Evolutionary conservation across 1,140 invertebrate species (phyloP).

Genomic region (Heterodera schachtii): DNA sequence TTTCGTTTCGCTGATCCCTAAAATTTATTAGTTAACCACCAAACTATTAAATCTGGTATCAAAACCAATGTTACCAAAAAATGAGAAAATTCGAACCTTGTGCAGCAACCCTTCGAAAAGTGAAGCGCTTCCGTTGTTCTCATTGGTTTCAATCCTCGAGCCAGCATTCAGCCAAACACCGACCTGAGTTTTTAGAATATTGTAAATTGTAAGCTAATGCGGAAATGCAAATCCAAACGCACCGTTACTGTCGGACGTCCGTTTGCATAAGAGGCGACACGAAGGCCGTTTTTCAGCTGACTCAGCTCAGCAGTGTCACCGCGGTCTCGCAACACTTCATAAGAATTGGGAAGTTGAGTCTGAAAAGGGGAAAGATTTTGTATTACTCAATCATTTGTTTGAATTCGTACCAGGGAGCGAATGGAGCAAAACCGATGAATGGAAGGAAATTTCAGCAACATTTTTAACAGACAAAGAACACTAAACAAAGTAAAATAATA

Average conservation of each 20-base stretch:
- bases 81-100: constrained; percentile 72
- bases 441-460: not conserved
- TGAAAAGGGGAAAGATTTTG: not conserved
- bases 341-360: constrained; percentile 17
- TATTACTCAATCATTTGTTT: no score
- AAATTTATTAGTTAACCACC: constrained; percentile 14
- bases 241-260: constrained; percentile 90
- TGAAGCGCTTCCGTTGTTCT: constrained; percentile 97
- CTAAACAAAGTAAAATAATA: no score
- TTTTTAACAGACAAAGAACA: not conserved
- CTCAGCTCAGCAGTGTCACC: constrained; percentile 86
- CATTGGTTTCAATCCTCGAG: constrained; percentile 87
- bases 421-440: not conserved
- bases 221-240: constrained; percentile 48
- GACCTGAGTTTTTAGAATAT: no score
- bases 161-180: constrained; percentile 99
- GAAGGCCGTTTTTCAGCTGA: constrained; percentile 83
- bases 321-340: constrained; percentile 42
- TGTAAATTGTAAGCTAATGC: no score
- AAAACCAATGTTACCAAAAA: no score
- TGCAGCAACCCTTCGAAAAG: constrained; percentile 99
- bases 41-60: no score
- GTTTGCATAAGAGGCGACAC: constrained; percentile 91
- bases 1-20: constrained; percentile 89
- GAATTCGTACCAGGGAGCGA: not conserved